Conservation (phyloP, 2,888 invertebrate genomes). For the Papilio demoleus region DNA sequence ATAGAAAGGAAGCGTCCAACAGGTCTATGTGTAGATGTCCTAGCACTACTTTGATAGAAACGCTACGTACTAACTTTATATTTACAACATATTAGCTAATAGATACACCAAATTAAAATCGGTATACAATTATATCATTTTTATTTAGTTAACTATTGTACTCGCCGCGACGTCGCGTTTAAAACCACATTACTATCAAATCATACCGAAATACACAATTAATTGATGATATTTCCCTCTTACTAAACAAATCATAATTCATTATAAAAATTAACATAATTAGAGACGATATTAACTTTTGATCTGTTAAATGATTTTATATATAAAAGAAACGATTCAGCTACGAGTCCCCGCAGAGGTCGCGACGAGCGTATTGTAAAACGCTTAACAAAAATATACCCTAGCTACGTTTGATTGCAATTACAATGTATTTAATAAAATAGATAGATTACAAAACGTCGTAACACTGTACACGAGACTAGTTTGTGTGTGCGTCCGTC, state of each 20-base stretch:
- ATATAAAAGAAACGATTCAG: background rate
- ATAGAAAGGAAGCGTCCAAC: conserved; percentile 61
- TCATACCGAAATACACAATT: no score
- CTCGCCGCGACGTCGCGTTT: conserved; percentile 41
- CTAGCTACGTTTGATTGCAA: conserved; percentile 65
- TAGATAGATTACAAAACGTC: conserved; percentile 72
- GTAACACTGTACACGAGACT: conserved; percentile 75
- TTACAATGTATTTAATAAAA: conserved; percentile 63
- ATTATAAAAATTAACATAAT: no score
- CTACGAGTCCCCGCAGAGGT: background rate
- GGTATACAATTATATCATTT: conserved; percentile 51
- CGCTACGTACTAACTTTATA: conserved; percentile 67
- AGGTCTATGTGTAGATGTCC: conserved; percentile 68
- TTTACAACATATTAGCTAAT: conserved; percentile 72
- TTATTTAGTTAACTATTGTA: conserved; percentile 47
- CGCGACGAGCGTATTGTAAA: conserved; percentile 52
- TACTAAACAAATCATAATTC: no score
- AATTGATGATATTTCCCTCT: no score
- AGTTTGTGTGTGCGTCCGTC: conserved; percentile 54
- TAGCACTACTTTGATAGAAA: conserved; percentile 79
- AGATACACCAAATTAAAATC: conserved; percentile 57
- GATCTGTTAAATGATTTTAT: background rate
- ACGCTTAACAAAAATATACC: conserved; percentile 76
- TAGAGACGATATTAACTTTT: no score
- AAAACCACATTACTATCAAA: background rate